Percentiles rank a stretch among this genome's conserved stretches.
Conservation (phyloP, 2,797 vertebrate genomes). For the Oryzias dopingdopingensis region DNA sequence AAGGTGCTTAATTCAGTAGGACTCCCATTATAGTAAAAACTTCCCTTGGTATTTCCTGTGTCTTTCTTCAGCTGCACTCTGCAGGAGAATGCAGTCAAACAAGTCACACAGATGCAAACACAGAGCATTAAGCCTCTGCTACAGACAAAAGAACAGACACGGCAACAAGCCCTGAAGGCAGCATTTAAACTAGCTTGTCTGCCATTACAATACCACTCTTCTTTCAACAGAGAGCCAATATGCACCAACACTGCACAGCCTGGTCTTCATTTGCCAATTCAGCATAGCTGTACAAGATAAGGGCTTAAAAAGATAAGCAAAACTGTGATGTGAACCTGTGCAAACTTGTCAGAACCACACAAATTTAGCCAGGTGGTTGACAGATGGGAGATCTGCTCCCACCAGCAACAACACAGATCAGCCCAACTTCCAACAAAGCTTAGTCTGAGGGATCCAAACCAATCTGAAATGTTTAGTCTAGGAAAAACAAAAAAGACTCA, state of each 20-base stretch:
- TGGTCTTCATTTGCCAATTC: conserved; percentile 21
- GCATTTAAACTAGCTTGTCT: conserved; percentile 56
- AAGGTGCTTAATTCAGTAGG: conserved; percentile 17
- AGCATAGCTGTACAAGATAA: conserved; percentile 32
- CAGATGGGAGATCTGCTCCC: conserved; percentile 46
- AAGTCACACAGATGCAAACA: conserved; percentile 45
- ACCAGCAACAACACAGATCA: conserved; percentile 14
- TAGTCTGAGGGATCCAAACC: conserved; percentile 35
- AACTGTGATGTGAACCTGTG: conserved; percentile 42
- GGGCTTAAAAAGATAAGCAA: conserved; percentile 14
- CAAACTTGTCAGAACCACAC: conserved; percentile 26
- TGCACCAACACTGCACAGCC: conserved; percentile 32
- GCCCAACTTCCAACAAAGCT: conserved; percentile 17
- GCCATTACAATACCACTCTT: conserved; percentile 50
- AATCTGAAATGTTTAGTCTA: conserved; percentile 47
- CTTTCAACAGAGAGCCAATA: conserved; percentile 29
- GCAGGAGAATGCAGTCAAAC: conserved; percentile 47
- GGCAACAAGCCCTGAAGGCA: conserved; percentile 60
- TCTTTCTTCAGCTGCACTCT: conserved; percentile 3
- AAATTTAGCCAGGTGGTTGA: conserved; percentile 55
- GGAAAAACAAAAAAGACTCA: conserved; percentile 34
- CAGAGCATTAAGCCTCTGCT: conserved; percentile 52
- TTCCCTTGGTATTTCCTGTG: conserved; percentile 54
- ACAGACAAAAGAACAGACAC: conserved; percentile 63
- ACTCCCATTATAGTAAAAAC: conserved; percentile 34